Base-by-base conservation (phyloP, 1,140 invertebrate genomes). In the Diploscapter pachys region DNA sequence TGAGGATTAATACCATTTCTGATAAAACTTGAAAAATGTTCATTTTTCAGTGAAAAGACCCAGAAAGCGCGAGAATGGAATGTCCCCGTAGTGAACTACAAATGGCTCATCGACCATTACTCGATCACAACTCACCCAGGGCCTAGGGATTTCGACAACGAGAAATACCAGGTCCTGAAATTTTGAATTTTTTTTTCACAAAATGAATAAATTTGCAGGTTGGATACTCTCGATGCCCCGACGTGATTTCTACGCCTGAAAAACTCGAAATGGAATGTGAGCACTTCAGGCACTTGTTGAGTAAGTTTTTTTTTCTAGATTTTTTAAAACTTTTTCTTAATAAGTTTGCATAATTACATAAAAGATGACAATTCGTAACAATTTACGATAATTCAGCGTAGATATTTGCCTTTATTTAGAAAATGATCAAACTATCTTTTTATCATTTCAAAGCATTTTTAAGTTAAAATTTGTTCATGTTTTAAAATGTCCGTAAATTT, bases 31-130 rank as follows among this genome's bases (percentile, higher is more conserved):
- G 50, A 49, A 63, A 49, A 5, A 31, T 54, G 3, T 50, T 49
- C 61, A 66, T 56, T 48, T 66, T 63, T 6, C 63, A n/a, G 57
- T 49, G 75, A 76, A n/a, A 76, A 76, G 57, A 51, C 72, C 0
- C 55, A 76, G 13, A 76, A 72, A 65, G 75, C 75, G 52, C 48
- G 53, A 6, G 75, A 76, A 57, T 76, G 75, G 75, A 65, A 71
- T 13, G 50, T 76, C 13, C 75, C 62, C 4, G 57, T 66, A 2
- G 62, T 66, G 2, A 76, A 76, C 13, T 72, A 57, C 51, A 63
- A 76, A 62, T 76, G 75, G 75, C 51, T 76, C 5, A 71, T 55
- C 4, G 75, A 76, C 52, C 51, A 61, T n/a, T 76, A 76, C 53
- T 51, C 72, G 2, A 56, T 54, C 9, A 52, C 13, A 55, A 59